Evolutionary conservation across 2,888 invertebrate species (phyloP), one percentile per base, ranked within the genome.

Genomic region (Lochmaea capreae): DNA sequence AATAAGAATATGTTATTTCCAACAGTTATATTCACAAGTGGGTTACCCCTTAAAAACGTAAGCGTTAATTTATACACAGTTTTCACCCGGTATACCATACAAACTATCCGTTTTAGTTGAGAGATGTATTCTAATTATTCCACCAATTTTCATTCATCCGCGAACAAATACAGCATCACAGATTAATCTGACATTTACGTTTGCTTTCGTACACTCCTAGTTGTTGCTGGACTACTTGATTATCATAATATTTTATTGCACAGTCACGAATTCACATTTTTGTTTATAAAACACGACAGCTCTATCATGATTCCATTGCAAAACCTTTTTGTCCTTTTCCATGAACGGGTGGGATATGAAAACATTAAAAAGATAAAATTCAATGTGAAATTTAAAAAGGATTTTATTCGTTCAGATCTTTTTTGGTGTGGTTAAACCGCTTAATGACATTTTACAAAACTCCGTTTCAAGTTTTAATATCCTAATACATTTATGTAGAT

Each of bases 191-290:
- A 49, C 5, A 49, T 49, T 49, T 6, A 49, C n/a, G 49, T 39
- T 61, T 6, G n/a, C 8, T 16, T 16, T 61, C n/a, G 10, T 61
- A 33, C 39, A 61, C 61, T 61, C 61, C 61, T n/a, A 61, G n/a
- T 61, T 61, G 39, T 61, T n/a, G 10, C 39, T 39, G 39, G n/a
- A 61, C 33, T 33, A 18, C 42, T 46, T 26, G 22, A 61, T 62
- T 61, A 68, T 68, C 59, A 67, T 67, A 67, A 68, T 68, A 62
- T 68, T 68, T 61, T 68, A 68, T 68, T 68, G 61, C 68, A 18
- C 12, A 33, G 61, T 68, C 68, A 68, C 68, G 68, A 68, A 39
- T 61, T 68, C n/a, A 6, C 39, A 62, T 68, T 68, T 68, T 68
- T 68, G 49, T 39, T 49, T 52, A 49, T 14, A 12, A 62, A 62